Percentiles rank a stretch among this genome's conserved stretches.
These are phyloP conservation scores for Lasioglossum calceatum DNA, from an alignment of 2,888 invertebrate species.

Conservation along the genomic window DNA sequence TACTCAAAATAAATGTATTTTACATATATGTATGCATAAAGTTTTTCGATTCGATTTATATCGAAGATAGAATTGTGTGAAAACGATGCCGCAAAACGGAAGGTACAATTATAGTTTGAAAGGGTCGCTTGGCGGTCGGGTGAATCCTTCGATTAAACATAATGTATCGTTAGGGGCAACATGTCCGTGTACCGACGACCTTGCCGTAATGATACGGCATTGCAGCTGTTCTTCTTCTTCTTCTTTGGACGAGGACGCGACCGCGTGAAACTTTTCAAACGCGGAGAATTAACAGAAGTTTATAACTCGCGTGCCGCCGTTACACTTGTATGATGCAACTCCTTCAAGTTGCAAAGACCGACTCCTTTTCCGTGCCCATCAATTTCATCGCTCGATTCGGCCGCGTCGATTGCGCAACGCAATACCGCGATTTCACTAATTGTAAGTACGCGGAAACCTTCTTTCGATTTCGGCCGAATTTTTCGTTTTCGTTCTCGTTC, in stretches of 20 bases:
- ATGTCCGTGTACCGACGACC: slow-evolving; percentile 45
- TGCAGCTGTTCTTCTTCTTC: slow-evolving; percentile 49
- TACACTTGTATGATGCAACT: slow-evolving; percentile 37
- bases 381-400: slow-evolving; percentile 27
- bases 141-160: slow-evolving; percentile 76
- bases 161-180: slow-evolving; percentile 76
- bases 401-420: slow-evolving; percentile 10
- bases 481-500: not conserved
- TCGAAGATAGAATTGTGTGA: slow-evolving; percentile 34
- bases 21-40: not conserved
- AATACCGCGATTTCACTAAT: slow-evolving; percentile 14
- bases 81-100: slow-evolving; percentile 11
- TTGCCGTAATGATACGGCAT: slow-evolving; percentile 60
- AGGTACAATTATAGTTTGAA: slow-evolving; percentile 45
- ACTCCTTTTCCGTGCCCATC: slow-evolving; percentile 28
- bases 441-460: not conserved
- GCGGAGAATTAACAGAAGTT: slow-evolving; percentile 38
- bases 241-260: not conserved
- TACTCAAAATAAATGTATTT: not conserved
- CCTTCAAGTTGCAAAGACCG: slow-evolving; percentile 4
- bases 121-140: slow-evolving; percentile 23
- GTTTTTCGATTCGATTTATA: not conserved
- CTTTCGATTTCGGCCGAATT: not conserved
- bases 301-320: slow-evolving; percentile 20
- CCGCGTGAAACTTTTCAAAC: slow-evolving; percentile 35